Conservation (phyloP, 1,140 invertebrate genomes). For the Ooceraea biroi region DNA sequence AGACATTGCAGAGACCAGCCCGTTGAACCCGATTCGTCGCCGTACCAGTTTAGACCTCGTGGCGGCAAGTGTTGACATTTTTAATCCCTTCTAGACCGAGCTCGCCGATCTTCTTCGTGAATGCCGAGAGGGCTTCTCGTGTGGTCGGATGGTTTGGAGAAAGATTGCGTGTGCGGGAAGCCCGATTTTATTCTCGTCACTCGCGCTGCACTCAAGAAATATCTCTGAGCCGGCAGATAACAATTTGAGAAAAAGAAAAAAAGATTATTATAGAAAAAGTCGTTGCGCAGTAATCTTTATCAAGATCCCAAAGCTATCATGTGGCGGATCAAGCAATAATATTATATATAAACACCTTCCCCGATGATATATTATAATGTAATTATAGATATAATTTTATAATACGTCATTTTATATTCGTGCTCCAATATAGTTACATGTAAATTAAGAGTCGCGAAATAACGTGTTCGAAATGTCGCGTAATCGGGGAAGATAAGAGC, state of each 20-base stretch:
- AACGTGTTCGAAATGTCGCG: slow-evolving; percentile 29
- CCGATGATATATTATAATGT: neutral
- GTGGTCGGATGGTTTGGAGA: neutral
- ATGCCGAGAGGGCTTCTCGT: neutral
- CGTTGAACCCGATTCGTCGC: neutral
- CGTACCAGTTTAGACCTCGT: slow-evolving; percentile 17
- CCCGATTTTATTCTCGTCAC: slow-evolving; percentile 45
- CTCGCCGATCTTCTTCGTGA: neutral
- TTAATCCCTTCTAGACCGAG: slow-evolving; percentile 27
- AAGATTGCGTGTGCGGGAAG: neutral
- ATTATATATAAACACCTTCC: neutral
- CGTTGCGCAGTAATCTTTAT: neutral
- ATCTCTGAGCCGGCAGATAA: neutral
- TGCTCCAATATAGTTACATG: neutral
- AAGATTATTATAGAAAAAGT: no score
- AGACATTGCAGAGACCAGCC: slow-evolving; percentile 32
- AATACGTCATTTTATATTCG: neutral
- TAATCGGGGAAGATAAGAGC: slow-evolving; percentile 13
- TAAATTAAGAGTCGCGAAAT: slow-evolving; percentile 17
- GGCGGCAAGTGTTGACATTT: slow-evolving; percentile 17
- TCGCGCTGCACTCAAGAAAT: slow-evolving; percentile 6
- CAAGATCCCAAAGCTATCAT: no score
- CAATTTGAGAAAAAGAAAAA: slow-evolving; percentile 6
- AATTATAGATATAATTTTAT: slow-evolving; percentile 6
- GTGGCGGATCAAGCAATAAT: neutral